These are phyloP conservation scores for Drosophila bocqueti DNA, from an alignment of 1,140 invertebrate genomes.

Conservation along the genomic window DNA sequence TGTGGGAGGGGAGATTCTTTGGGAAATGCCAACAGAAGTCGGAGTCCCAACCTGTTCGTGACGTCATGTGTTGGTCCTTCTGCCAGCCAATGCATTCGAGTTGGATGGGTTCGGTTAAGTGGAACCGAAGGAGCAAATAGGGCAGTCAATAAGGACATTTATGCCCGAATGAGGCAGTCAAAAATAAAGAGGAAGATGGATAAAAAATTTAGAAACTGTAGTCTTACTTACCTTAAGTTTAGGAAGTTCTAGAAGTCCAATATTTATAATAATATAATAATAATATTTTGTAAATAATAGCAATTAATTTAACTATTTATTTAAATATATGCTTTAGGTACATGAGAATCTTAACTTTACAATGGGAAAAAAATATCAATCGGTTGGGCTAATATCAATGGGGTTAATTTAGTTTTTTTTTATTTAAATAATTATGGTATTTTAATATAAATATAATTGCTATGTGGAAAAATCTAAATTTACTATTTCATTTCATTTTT, in stretches of 20 bases:
- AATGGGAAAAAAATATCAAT: too few relatives aligned
- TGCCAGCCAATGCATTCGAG: conserved; percentile 16
- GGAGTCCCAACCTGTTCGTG: conserved; percentile 25
- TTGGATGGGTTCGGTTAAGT: conserved; percentile 4
- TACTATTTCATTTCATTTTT: too few relatives aligned
- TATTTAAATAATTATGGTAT: too few relatives aligned
- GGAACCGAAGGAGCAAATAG: conserved; percentile 13
- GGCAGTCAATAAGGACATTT: conserved; percentile 30
- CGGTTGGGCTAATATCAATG: too few relatives aligned
- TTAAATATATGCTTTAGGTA: background rate
- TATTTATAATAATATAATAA: too few relatives aligned
- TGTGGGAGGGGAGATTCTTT: background rate
- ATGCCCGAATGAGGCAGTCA: background rate
- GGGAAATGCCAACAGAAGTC: conserved; percentile 11
- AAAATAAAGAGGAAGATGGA: background rate
- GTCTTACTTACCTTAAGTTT: background rate
- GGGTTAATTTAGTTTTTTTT: too few relatives aligned
- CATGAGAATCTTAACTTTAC: too few relatives aligned
- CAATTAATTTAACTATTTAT: background rate
- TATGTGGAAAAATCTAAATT: too few relatives aligned
- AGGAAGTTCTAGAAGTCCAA: background rate
- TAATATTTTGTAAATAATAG: background rate
- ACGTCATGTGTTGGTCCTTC: conserved; percentile 34
- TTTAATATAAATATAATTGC: too few relatives aligned
- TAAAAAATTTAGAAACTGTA: background rate